Evolutionary conservation across 2,888 invertebrate genomes (phyloP).

Genomic region (Nezara viridula): DNA sequence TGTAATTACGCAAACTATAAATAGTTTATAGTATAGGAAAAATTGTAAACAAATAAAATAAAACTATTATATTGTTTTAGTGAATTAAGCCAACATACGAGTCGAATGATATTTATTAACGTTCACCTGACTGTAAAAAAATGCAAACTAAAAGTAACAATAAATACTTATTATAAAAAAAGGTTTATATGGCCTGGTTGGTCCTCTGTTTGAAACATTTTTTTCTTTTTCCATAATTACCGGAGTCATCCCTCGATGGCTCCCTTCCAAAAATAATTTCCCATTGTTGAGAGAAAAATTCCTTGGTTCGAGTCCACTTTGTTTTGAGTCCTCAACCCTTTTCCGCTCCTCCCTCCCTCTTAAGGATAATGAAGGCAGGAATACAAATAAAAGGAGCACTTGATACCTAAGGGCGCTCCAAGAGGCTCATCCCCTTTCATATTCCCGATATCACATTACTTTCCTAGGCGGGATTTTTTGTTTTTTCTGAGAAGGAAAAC

Average conservation of each 20-base stretch:
- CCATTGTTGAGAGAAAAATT: conserved; percentile 23
- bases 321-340: conserved; percentile 21
- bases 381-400: conserved; percentile 42
- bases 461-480: conserved; percentile 8
- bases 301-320: conserved; percentile 29
- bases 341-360: not conserved
- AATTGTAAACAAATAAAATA: too few species aligned
- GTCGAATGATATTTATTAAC: too few species aligned
- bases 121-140: not conserved
- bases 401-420: conserved; percentile 32
- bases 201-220: not conserved
- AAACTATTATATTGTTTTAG: too few species aligned
- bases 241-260: conserved; percentile 6
- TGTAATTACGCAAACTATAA: too few species aligned
- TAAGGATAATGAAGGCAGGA: conserved; percentile 47
- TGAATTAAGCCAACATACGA: too few species aligned
- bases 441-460: conserved; percentile 47
- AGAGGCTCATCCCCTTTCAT: conserved; percentile 15
- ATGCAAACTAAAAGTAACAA: not conserved
- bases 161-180: not conserved
- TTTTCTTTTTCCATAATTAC: not conserved
- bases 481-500: not conserved
- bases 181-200: not conserved
- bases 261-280: conserved; percentile 31
- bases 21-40: too few species aligned